Conservation (phyloP, 2,888 invertebrate species). For the Nycteola revayana region DNA sequence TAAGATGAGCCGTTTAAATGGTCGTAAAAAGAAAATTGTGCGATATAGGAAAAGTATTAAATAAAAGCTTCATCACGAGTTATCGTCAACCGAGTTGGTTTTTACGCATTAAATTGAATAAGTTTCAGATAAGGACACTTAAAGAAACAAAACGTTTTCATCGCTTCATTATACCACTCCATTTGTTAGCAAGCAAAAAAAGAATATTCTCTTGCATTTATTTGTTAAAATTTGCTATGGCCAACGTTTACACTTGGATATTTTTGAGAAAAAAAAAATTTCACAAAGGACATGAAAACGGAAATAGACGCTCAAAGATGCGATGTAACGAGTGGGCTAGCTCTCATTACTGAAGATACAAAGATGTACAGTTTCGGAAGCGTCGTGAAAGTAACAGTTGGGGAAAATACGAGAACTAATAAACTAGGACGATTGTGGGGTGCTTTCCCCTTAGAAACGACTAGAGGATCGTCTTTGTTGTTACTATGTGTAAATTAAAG, state of each 20-base stretch:
- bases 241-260: conserved; percentile 21
- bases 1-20: conserved; percentile 24
- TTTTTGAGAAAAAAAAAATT: conserved; percentile 18
- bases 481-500: too few relatives aligned
- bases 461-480: too few relatives aligned
- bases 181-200: conserved; percentile 5
- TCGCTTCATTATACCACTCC: background rate
- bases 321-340: conserved; percentile 30
- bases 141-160: background rate
- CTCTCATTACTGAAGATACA: conserved; percentile 32
- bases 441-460: background rate
- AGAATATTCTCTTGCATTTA: background rate
- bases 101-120: too few relatives aligned
- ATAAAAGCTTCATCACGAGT: too few relatives aligned
- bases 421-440: background rate
- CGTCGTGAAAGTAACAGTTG: conserved; percentile 11
- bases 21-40: conserved; percentile 16
- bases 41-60: too few relatives aligned
- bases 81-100: too few relatives aligned
- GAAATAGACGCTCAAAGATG: conserved; percentile 37
- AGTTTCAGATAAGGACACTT: background rate
- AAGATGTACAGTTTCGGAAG: conserved; percentile 33
- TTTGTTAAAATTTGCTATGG: conserved; percentile 3
- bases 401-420: conserved; percentile 5
- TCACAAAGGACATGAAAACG: conserved; percentile 28